Base-by-base conservation (phyloP, 1,140 invertebrate species). In the Bombus soroeensis region DNA sequence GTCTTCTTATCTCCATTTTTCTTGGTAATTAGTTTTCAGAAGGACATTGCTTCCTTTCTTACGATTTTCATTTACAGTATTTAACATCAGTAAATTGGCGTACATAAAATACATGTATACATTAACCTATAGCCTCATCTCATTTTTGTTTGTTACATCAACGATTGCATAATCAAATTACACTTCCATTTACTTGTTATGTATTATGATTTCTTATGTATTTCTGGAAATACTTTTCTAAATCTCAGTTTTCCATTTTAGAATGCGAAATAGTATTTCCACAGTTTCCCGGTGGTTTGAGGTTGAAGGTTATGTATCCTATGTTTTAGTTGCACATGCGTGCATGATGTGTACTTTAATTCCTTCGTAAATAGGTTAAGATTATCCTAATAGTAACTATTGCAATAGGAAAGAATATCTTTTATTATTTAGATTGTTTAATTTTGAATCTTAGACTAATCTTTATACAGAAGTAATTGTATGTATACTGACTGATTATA, bases 1-100 rank as follows among this genome's bases (percentile, higher is more conserved):
- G 75, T 34, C 82, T 84, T 59, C 0, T 78, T 78, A 59, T 47
- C 34, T 84, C 82, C 82, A 84, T 84, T 72, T 59, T 72, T n/a
- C 75, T 84, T 78, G 82, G 82, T 84, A 84, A 84, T 37, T 78
- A 57, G 4, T 39, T 28, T 53, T 59, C 32, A 78, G 25, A 4
- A n/a, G 59, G 3, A 64, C n/a, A 68, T 41, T 5, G 28, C 37
- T 39, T 53, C 28, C 28, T 3, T 5, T 66, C 39, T 34, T 28
- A 18, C 32, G 5, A 5, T 66, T 53, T 68, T 18, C 22, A 28
- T 53, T 22, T 10, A 39, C 34, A 53, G 8, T 34, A 39, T 53
- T 39, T 1, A 32, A 41, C 39, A 39, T 32, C 53, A 39, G 34
- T 34, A 22, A n/a, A 12, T 34, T 0, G 9, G 22, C 39, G 10